Conservation (phyloP, 2,797 vertebrate species). For the Poeciliopsis turneri region DNA sequence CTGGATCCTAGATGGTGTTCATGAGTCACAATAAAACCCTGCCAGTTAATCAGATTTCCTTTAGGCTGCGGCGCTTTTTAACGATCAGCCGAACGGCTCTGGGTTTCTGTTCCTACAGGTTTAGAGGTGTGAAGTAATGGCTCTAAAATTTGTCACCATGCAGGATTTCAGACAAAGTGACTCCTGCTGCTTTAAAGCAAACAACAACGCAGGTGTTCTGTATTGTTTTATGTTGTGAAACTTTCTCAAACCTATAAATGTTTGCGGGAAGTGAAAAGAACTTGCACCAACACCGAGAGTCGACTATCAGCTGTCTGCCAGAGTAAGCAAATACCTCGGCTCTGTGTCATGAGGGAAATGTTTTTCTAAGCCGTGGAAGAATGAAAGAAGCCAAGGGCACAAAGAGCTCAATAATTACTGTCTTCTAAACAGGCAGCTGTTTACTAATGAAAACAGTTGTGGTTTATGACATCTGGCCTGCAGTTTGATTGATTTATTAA, state of each 20-base stretch:
- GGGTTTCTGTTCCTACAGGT: conserved; percentile 62
- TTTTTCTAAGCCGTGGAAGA: conserved; percentile 64
- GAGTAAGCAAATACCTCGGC: conserved; percentile 71
- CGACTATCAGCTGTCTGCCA: conserved; percentile 56
- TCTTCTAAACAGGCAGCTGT: conserved; percentile 49
- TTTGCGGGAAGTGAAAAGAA: conserved; percentile 56
- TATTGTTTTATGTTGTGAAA: conserved; percentile 30
- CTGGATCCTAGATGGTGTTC: conserved; percentile 47
- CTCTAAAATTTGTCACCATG: conserved; percentile 60
- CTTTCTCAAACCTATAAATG: conserved; percentile 49
- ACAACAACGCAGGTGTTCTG: conserved; percentile 39
- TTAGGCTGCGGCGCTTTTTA: conserved; percentile 31
- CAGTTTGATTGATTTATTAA: conserved; percentile 2
- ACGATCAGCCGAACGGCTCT: conserved; percentile 42
- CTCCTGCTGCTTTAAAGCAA: conserved; percentile 33
- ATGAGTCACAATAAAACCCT: conserved; percentile 61
- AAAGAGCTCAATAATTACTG: conserved; percentile 50
- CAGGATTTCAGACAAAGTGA: conserved; percentile 57
- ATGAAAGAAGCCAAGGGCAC: conserved; percentile 48
- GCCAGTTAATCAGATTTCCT: conserved; percentile 64
- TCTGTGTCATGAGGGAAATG: conserved; percentile 69
- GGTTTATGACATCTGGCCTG: conserved; percentile 53
- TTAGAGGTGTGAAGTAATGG: conserved; percentile 29
- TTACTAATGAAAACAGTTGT: conserved; percentile 51
- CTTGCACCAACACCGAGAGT: conserved; percentile 60